Conservation (phyloP, 2,797 vertebrate genomes). For the Cebuella pygmaea region DNA sequence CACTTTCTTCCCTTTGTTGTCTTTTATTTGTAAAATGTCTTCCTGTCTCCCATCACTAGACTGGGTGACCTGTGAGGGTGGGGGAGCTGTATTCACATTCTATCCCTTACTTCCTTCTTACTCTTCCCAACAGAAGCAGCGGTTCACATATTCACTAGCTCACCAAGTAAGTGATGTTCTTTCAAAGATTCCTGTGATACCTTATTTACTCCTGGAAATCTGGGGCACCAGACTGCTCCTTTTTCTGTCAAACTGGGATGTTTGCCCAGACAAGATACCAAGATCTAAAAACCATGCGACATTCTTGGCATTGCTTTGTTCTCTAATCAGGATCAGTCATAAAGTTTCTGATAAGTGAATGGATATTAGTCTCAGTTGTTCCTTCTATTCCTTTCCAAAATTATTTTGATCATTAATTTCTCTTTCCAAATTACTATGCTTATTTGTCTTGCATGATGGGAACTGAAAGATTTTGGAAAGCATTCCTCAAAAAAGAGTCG, state of each 20-base stretch:
- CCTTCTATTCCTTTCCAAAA: conserved; percentile 22
- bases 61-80: not conserved
- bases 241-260: conserved; percentile 53
- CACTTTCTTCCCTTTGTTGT: not conserved
- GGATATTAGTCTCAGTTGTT: not conserved
- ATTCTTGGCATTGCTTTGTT: conserved; percentile 57
- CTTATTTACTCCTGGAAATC: conserved; percentile 28
- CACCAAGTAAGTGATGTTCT: not conserved
- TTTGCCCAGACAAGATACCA: conserved; percentile 61
- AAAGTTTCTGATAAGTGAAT: conserved; percentile 44
- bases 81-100: not conserved
- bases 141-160: not conserved
- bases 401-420: conserved; percentile 18
- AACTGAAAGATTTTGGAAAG: not conserved
- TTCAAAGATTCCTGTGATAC: not conserved
- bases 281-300: conserved; percentile 51
- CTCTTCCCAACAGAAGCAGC: not conserved
- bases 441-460: conserved; percentile 15
- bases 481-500: not conserved
- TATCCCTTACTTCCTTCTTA: not conserved
- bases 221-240: not conserved
- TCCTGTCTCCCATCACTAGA: not conserved
- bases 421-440: not conserved
- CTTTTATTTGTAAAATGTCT: not conserved
- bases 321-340: not conserved